phyloP scores from a whole-genome alignment of 2,797 vertebrate species.

The Sorex maritimensis region DNA sequence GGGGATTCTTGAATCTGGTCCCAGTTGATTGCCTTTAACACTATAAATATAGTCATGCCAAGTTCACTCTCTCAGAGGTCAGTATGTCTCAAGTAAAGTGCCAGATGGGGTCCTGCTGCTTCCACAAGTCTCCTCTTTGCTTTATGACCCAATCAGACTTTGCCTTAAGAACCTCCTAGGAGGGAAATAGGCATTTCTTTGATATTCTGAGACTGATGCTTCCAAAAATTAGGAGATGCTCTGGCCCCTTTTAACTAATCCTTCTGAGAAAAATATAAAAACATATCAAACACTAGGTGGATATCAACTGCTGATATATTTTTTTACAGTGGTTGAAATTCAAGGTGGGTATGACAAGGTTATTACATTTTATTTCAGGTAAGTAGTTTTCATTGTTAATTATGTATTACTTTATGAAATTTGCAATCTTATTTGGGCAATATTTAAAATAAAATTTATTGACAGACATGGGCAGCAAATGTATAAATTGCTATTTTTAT shows the following conservation, averaged over 20 bases:
- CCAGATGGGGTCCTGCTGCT: neutral
- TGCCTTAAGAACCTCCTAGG: neutral
- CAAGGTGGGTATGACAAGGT: slow-evolving; percentile 14
- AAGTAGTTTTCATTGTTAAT: slow-evolving; percentile 33
- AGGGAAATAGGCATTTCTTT: neutral
- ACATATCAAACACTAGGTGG: neutral
- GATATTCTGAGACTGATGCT: neutral
- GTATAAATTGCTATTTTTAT: neutral
- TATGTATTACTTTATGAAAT: slow-evolving; percentile 50
- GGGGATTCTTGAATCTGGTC: neutral
- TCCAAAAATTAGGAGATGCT: neutral
- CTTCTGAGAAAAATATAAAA: slow-evolving; percentile 51
- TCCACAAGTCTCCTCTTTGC: neutral
- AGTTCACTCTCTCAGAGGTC: neutral
- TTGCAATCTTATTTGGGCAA: slow-evolving; percentile 36
- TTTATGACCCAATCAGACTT: neutral
- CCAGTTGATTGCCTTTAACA: slow-evolving; percentile 18
- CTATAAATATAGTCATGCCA: neutral
- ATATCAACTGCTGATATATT: neutral
- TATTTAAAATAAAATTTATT: slow-evolving; percentile 64
- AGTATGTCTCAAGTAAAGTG: neutral
- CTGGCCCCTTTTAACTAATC: neutral
- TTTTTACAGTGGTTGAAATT: neutral
- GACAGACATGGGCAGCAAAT: neutral
- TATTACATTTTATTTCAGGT: slow-evolving; percentile 21